Base-by-base conservation (phyloP, 2,888 invertebrate genomes). In the Empis livida region DNA sequence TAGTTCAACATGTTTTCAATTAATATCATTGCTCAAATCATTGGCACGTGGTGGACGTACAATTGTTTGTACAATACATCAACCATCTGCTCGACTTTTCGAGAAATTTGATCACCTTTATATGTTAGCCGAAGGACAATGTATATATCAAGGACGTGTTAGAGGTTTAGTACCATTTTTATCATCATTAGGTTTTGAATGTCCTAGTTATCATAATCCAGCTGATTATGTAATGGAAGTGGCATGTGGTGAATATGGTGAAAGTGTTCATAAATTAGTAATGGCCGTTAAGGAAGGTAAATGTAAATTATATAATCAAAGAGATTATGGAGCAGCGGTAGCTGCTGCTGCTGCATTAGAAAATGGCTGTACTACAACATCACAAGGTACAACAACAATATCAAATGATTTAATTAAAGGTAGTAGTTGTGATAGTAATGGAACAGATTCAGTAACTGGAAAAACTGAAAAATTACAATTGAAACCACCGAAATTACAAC, bases 181-280 rank as follows among this genome's bases (percentile, higher is more conserved):
- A 47, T 80, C 85, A 4, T 79, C 82, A 1, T 80, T 92, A 76
- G 84, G 85, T 14, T 77, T 93, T 44, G 80, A 88, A 52, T 95
- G 95, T 69, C 95, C 95, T 1, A 82, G 90, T 59, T 95, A 94
- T 63, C 94, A 95, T 73, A 96, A 96, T 70, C 95, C 95, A 44
- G 94, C 95, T 46, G 95, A 95, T 77, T 96, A 91, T 67, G 93
- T 93, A 44, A 90, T 95, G 81, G 95, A 95, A 69, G 91, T 95
- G 39, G 94, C 94, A 0, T 87, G 90, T 44, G 94, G 94, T 1
- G 94, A 95, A 64, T 92, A 93, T 63, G 95, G 95, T 32, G 89
- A 90, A 55, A 86, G 86, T 67, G 83, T 89, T 16, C 82, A 86
- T 59, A 85, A 84, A 63, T 71, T 92, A 51, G 89, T 91, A 48